Conservation (phyloP, 35 echinoderm and acorn worm genomes). For the Amphiura filiformis region DNA sequence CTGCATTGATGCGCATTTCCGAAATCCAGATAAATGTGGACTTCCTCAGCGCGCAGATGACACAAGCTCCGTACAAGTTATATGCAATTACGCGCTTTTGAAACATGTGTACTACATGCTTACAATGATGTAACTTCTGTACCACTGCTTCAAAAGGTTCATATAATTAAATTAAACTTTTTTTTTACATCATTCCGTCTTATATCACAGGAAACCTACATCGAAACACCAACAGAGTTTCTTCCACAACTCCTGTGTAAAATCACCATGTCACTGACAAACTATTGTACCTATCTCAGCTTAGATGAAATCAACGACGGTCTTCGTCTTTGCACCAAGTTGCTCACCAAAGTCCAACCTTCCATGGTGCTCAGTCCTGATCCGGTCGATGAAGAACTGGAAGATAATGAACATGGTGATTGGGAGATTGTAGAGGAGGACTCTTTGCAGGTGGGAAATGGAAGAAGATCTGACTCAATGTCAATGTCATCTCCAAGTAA, state of each 20-base stretch:
- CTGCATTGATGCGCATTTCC: too few species aligned
- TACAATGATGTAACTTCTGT: too few species aligned
- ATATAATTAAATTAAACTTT: too few species aligned
- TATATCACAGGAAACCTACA: conserved; percentile 91
- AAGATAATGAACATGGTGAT: conserved; percentile 63
- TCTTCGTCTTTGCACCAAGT: conserved; percentile 76
- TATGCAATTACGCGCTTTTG: too few species aligned
- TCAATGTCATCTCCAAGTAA: not conserved
- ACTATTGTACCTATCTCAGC: conserved; percentile 68
- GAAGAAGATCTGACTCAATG: not conserved
- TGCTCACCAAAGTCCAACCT: conserved; percentile 96
- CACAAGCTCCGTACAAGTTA: too few species aligned
- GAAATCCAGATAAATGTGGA: too few species aligned
- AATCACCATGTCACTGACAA: conserved; percentile 87
- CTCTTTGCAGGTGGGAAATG: not conserved
- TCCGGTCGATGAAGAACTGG: conserved; percentile 15
- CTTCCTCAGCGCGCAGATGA: too few species aligned
- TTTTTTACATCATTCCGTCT: too few species aligned
- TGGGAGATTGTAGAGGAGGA: conserved; percentile 64
- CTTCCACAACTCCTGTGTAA: conserved; percentile 89
- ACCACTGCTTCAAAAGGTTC: too few species aligned
- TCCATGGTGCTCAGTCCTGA: conserved; percentile 93
- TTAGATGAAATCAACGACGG: conserved; percentile 72
- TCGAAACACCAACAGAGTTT: conserved; percentile 92
- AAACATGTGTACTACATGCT: too few species aligned